Percentiles rank a stretch among this genome's conserved stretches.
phyloP scores from a whole-genome alignment of 1,140 invertebrate genomes.

The Euglossa dilemma region DNA sequence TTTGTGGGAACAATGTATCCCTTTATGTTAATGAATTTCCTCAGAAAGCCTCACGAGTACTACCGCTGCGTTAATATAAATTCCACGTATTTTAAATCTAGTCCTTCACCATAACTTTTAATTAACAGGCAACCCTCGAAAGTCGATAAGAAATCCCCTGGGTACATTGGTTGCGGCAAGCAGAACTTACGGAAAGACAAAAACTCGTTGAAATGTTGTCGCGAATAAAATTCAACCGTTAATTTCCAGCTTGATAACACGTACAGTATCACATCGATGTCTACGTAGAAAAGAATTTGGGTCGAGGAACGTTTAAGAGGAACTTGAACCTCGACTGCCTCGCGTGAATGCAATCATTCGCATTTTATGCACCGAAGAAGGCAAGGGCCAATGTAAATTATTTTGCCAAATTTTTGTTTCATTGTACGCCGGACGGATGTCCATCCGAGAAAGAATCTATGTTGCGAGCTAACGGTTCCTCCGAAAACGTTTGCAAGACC shows the following conservation, averaged over 20 bases:
- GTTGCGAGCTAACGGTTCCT: constrained; percentile 30
- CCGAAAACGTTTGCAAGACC: not conserved
- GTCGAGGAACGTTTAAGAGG: constrained; percentile 11
- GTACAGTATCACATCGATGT: too few relatives aligned
- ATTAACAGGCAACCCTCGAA: constrained; percentile 17
- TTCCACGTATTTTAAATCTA: not conserved
- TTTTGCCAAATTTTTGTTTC: constrained; percentile 20
- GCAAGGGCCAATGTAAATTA: constrained; percentile 30
- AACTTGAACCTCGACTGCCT: not conserved
- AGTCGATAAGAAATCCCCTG: constrained; percentile 3
- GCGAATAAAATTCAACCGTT: too few relatives aligned
- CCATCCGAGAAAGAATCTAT: constrained; percentile 29
- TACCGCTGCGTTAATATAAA: not conserved
- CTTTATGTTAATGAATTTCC: not conserved
- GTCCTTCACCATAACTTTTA: constrained; percentile 32
- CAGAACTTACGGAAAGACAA: not conserved
- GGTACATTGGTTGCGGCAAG: not conserved
- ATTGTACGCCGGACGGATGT: constrained; percentile 47
- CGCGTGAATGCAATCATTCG: constrained; percentile 11
- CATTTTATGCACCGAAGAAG: constrained; percentile 6
- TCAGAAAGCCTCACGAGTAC: not conserved
- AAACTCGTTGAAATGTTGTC: constrained; percentile 1
- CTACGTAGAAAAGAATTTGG: constrained; percentile 10
- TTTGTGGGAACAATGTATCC: not conserved
- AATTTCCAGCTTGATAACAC: not conserved